Percentiles rank a stretch among this genome's conserved stretches.
Conservation (phyloP, 2,888 invertebrate species). For the Zonitis immaculata region DNA sequence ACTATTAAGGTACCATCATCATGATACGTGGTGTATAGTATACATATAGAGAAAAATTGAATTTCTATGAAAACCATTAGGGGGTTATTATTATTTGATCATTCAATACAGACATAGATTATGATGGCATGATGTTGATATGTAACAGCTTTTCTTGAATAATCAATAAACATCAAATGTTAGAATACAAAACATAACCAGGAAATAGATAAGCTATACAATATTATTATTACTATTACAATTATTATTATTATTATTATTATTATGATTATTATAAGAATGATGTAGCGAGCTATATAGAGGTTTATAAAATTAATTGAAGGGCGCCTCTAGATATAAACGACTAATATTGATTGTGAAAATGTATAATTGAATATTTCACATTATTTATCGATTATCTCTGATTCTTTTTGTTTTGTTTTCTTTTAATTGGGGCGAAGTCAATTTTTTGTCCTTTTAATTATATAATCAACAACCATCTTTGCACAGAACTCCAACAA, state of each 20-base stretch:
- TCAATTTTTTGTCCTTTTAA: no score
- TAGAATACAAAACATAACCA: background rate
- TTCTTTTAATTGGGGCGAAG: no score
- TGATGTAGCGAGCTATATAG: background rate
- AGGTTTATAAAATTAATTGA: background rate
- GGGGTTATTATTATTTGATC: background rate
- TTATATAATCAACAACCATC: no score
- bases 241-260: background rate
- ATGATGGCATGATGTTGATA: background rate
- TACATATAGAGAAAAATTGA: no score
- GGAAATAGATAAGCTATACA: background rate
- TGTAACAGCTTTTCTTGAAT: constrained; percentile 1
- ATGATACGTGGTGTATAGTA: no score
- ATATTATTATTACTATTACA: background rate
- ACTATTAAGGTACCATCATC: no score
- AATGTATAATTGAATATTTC: constrained; percentile 1
- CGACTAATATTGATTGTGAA: background rate
- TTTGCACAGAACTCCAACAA: no score
- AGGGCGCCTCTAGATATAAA: background rate
- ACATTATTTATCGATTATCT: no score
- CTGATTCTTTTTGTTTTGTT: no score
- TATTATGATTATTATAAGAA: background rate
- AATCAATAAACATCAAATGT: constrained; percentile 1
- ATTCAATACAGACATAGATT: background rate
- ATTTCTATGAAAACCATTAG: no score